Base-by-base conservation (phyloP, 2,888 invertebrate genomes). In the Biston betularia region DNA sequence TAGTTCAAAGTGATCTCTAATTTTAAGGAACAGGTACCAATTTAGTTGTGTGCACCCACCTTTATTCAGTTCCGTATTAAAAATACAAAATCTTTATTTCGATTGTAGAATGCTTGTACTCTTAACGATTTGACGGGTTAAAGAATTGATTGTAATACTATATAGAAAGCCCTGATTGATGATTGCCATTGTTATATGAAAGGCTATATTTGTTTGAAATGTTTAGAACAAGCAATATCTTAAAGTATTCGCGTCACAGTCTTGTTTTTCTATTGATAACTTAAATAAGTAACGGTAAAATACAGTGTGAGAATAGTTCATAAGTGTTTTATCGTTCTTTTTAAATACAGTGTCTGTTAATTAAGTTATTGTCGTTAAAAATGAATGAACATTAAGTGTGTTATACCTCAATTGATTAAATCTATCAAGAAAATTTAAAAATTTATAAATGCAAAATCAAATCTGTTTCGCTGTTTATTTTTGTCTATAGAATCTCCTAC, bases 111-210 rank as follows among this genome's bases (percentile, higher is more conserved):
- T 70, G 63, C 53, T 62, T 55, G 61, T 63, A 66, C 66, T 67
- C 62, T 71, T 70, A 68, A 74, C 65, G 59, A 63, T 59, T 71
- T 59, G 65, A 73, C 65, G 65, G 70, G 59, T 68, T 63, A 69
- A 72, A 68, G 65, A 70, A 70, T 69, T 68, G 67, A 73, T 73
- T 69, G 72, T 71, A 66, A 62, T 66, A 63, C 57, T 49, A 59
- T 48, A 55, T 46, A 42, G 61, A 46, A 59, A 52, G 55, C 57
- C 59, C 66, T 69, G 68, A 69, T 73, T 69, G 68, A 71, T 68
- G 72, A 63, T 60, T 61, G 15, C 53, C 62, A 72, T 72, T 72
- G 67, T 68, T 70, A 15, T 55, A 46, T 35, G 35, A 33, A 34
- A 65, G 62, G 33, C 44, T 46, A 6, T 59, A 49, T 68, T 59